Conservation (phyloP, 2,888 invertebrate species). For the Romanomermis culicivorax region DNA sequence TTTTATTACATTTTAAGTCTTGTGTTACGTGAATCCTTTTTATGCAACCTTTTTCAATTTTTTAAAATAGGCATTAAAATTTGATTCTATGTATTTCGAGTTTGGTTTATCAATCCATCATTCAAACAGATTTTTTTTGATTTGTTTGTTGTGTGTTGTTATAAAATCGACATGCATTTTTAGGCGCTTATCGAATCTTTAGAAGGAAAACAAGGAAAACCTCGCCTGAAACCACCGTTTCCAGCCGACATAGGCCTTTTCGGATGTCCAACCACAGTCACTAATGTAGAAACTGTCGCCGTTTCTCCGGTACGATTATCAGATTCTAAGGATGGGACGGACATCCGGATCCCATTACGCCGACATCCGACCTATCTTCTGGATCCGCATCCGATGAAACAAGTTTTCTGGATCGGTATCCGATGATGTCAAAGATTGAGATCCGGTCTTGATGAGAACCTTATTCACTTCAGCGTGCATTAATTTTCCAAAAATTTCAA, state of each 20-base stretch:
- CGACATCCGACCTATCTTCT: no score
- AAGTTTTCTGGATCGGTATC: no score
- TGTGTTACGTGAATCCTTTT: no score
- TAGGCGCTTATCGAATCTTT: slow-evolving; percentile 79
- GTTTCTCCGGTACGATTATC: slow-evolving; percentile 77
- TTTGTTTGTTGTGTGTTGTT: neutral
- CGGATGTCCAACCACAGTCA: slow-evolving; percentile 95
- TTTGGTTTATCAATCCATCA: no score
- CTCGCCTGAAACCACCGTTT: slow-evolving; percentile 93
- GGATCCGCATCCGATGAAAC: no score
- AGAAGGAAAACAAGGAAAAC: slow-evolving; percentile 90
- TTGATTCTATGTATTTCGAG: no score
- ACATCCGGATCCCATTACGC: neutral
- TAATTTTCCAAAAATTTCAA: no score
- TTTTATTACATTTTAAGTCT: no score
- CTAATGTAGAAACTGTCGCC: slow-evolving; percentile 95
- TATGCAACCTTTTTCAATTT: no score
- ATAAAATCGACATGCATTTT: slow-evolving; percentile 19
- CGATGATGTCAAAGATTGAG: no score
- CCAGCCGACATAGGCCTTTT: slow-evolving; percentile 93
- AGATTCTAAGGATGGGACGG: slow-evolving; percentile 17
- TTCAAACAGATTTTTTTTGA: no score
- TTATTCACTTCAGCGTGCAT: neutral
- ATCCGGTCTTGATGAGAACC: neutral
- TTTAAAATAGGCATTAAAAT: no score